Percentiles rank a stretch among this genome's conserved stretches.
Conservation (phyloP, 2,888 invertebrate genomes). For the Tipula vernalis region DNA sequence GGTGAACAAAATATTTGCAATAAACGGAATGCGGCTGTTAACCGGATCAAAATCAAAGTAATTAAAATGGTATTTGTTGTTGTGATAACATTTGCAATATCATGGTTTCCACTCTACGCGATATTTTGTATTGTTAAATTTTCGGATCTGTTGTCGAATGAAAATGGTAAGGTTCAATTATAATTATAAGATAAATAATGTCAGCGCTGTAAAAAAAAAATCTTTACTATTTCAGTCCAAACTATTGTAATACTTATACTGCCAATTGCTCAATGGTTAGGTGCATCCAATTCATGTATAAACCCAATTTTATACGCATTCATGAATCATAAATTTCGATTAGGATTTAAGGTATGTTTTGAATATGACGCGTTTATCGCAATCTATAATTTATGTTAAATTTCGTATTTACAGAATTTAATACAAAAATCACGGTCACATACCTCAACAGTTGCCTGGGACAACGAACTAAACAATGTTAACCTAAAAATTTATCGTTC, state of each 20-base stretch:
- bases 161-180: background rate
- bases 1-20: conserved; percentile 29
- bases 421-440: background rate
- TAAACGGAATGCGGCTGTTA: conserved; percentile 19
- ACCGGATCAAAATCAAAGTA: conserved; percentile 23
- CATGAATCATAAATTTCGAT: conserved; percentile 42
- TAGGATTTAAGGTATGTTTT: conserved; percentile 37
- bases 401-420: background rate
- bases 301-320: conserved; percentile 45
- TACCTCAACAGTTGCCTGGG: background rate
- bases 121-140: conserved; percentile 33
- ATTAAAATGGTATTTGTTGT: conserved; percentile 42
- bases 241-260: conserved; percentile 26
- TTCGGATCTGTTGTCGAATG: conserved; percentile 18
- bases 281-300: conserved; percentile 42
- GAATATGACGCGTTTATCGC: background rate
- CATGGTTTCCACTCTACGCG: conserved; percentile 43
- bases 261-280: conserved; percentile 41
- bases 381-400: too few species aligned
- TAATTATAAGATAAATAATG: background rate
- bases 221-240: conserved; percentile 11
- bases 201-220: background rate
- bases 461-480: background rate
- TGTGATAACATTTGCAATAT: conserved; percentile 40
- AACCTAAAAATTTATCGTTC: background rate